A percentile compares a stretch with the other conserved stretches of the same genome.
These are phyloP conservation scores for Pelusios castaneus DNA, from an alignment of 2,113 vertebrate species.

Conservation along the genomic window DNA sequence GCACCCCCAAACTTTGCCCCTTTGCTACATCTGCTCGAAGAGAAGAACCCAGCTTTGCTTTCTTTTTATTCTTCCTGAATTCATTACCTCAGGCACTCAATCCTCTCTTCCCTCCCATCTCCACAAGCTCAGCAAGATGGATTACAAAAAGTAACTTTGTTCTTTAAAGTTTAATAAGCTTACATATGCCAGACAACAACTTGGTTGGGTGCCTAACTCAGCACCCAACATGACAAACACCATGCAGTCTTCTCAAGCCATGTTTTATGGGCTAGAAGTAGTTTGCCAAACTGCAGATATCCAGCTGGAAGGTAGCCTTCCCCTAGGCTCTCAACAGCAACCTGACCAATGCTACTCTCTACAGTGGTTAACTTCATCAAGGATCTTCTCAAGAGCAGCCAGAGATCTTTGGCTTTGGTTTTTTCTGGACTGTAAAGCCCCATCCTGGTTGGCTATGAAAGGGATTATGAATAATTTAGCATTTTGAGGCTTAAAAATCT, in stretches of 20 bases:
- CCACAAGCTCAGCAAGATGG: neutral
- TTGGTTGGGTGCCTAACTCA: neutral
- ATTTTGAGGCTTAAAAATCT: neutral
- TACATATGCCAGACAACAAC: neutral
- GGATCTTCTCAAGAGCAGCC: no score
- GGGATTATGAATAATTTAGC: neutral
- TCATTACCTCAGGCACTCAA: neutral
- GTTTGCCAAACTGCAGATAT: neutral
- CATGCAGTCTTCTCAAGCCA: neutral
- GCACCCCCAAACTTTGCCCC: neutral
- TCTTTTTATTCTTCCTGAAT: neutral
- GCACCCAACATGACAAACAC: neutral
- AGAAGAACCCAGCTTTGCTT: neutral
- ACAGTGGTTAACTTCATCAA: no score
- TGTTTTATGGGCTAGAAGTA: rapidly evolving
- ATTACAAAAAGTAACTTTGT: neutral
- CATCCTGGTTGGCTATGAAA: neutral
- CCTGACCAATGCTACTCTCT: no score
- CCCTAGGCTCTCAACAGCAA: rapidly evolving
- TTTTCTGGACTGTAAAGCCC: no score
- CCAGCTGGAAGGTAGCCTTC: neutral
- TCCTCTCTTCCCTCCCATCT: neutral
- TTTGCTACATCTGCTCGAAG: neutral
- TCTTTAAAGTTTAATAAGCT: neutral
- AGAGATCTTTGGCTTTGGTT: no score